These are phyloP conservation scores for Melanocharis versteri DNA, from an alignment of 2,113 vertebrate species.

Conservation along the genomic window DNA sequence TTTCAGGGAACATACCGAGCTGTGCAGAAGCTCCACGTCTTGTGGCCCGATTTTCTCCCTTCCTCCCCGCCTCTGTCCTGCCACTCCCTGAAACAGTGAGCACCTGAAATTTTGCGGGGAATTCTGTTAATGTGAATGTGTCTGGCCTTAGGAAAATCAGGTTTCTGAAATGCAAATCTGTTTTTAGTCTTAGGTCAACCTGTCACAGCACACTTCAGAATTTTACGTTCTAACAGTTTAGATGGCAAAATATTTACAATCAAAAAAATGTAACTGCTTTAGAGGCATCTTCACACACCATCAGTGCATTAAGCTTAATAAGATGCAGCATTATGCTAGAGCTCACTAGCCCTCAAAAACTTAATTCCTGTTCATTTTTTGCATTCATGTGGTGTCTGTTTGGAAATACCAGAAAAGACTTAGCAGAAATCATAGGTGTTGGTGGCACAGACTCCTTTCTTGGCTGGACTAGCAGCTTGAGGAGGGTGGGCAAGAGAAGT, in stretches of 20 bases:
- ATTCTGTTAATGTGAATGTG: not conserved
- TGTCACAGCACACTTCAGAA: not conserved
- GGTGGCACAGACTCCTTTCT: not conserved
- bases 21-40: not conserved
- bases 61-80: accelerated
- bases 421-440: not conserved
- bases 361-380: not conserved
- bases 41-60: not conserved
- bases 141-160: not conserved
- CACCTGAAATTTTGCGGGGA: not conserved
- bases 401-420: not conserved
- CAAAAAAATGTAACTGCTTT: not conserved
- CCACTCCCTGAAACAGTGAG: not conserved
- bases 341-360: not conserved
- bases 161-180: not conserved
- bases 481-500: not conserved
- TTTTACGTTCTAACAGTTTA: not conserved
- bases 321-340: not conserved
- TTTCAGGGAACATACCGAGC: not conserved
- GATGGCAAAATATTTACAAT: not conserved
- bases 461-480: not conserved
- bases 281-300: not conserved
- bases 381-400: not conserved
- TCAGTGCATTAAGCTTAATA: not conserved
- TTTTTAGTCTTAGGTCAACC: not conserved